These are phyloP conservation scores for Sinella curviseta DNA, from an alignment of 1,140 invertebrate species.

Conservation along the genomic window DNA sequence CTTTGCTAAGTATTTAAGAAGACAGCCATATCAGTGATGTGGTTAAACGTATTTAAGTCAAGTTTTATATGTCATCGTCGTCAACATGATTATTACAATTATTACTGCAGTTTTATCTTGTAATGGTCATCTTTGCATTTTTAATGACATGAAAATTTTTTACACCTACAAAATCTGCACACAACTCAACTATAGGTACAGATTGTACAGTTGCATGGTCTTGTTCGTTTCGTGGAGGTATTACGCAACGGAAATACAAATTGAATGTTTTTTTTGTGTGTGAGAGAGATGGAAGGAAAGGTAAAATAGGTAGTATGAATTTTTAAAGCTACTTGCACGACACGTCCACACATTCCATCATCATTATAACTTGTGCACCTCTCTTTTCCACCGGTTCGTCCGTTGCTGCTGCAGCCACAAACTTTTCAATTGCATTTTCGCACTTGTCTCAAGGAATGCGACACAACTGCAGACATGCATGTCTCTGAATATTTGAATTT, in stretches of 20 bases:
- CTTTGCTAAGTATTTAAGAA: neutral
- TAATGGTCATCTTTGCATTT: neutral
- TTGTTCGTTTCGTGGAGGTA: neutral
- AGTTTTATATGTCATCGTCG: neutral
- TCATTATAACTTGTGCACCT: no score
- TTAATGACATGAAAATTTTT: neutral
- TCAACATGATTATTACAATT: neutral
- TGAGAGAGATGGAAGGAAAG: neutral
- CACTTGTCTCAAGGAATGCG: no score
- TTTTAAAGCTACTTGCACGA: no score
- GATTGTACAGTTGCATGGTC: no score
- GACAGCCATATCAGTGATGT: neutral
- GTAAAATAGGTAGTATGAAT: no score
- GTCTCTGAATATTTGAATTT: neutral
- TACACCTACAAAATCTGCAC: neutral
- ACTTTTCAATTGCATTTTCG: no score
- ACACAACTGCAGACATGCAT: no score
- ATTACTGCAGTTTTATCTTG: neutral
- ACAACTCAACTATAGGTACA: no score
- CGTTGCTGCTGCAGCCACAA: no score
- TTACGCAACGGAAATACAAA: neutral
- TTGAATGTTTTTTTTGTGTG: neutral
- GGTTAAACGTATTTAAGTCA: neutral
- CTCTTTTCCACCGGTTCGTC: no score
- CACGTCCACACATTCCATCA: neutral